These are phyloP conservation scores for Pantherophis alleghaniensis DNA, from an alignment of 2,797 vertebrate genomes.

Conservation along the genomic window DNA sequence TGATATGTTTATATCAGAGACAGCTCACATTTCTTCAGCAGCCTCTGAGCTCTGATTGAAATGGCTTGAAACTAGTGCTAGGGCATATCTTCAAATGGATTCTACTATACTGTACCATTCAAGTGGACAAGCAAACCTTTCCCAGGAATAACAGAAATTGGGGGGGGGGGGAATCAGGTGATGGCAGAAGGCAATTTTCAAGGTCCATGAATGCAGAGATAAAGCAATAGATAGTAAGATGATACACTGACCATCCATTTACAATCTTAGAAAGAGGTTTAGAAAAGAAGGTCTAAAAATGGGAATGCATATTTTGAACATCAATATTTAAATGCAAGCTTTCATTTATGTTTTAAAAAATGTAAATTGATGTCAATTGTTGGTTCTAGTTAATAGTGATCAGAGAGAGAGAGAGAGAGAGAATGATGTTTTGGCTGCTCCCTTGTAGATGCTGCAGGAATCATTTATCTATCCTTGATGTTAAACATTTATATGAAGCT, in stretches of 20 bases:
- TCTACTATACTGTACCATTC: neutral
- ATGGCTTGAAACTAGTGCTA: slow-evolving; percentile 40
- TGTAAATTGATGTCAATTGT: neutral
- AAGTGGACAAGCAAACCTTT: neutral
- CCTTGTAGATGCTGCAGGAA: neutral
- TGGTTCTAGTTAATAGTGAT: neutral
- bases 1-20: slow-evolving; percentile 58
- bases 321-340: neutral
- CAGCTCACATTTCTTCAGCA: slow-evolving; percentile 50
- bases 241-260: neutral
- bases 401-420: neutral
- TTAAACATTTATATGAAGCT: neutral
- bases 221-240: neutral
- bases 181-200: neutral
- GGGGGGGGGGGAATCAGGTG: neutral
- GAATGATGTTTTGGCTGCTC: neutral
- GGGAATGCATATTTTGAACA: neutral
- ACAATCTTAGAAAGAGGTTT: neutral
- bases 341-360: neutral
- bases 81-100: neutral
- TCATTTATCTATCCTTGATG: neutral
- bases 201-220: neutral
- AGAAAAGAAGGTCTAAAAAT: neutral
- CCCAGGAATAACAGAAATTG: neutral
- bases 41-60: slow-evolving; percentile 52